Evolutionary conservation across 2,888 invertebrate species (phyloP).

Genomic region (Caenorhabditis sp.): DNA sequence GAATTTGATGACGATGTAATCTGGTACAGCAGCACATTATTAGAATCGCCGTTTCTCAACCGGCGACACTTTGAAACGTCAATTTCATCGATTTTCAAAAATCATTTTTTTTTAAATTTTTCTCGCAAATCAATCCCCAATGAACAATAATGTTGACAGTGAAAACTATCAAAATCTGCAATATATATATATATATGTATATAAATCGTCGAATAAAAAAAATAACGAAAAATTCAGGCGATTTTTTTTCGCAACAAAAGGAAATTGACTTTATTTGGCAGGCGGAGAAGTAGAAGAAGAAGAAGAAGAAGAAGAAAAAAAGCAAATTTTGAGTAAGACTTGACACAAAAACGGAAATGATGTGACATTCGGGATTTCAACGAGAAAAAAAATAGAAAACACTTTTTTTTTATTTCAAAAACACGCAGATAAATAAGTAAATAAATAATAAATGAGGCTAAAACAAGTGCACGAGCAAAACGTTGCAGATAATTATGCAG

Average conservation of each 20-base stretch:
- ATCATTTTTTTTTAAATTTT: not conserved
- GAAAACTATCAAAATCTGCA: too few relatives aligned
- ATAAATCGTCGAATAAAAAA: not conserved
- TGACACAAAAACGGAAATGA: constrained; percentile 1
- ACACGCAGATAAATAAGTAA: not conserved
- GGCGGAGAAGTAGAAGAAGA: constrained; percentile 14
- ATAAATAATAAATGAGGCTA: not conserved
- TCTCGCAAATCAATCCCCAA: not conserved
- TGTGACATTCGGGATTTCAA: not conserved
- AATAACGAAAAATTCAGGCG: not conserved
- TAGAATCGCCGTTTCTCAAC: constrained; percentile 1
- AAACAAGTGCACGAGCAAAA: not conserved
- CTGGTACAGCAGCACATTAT: constrained; percentile 60
- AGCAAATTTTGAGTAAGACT: not conserved
- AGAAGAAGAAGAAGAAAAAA: constrained; percentile 10
- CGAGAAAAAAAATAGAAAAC: too few relatives aligned
- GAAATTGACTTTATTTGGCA: constrained; percentile 5
- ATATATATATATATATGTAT: not conserved
- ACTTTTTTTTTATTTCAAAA: too few relatives aligned
- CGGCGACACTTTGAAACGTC: not conserved
- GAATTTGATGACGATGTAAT: constrained; percentile 69
- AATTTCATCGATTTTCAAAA: not conserved
- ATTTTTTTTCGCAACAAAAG: not conserved
- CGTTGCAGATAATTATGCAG: not conserved
- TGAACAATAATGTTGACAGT: too few relatives aligned